Conservation (phyloP, 2,888 invertebrate genomes). For the Hemaris fuciformis region DNA sequence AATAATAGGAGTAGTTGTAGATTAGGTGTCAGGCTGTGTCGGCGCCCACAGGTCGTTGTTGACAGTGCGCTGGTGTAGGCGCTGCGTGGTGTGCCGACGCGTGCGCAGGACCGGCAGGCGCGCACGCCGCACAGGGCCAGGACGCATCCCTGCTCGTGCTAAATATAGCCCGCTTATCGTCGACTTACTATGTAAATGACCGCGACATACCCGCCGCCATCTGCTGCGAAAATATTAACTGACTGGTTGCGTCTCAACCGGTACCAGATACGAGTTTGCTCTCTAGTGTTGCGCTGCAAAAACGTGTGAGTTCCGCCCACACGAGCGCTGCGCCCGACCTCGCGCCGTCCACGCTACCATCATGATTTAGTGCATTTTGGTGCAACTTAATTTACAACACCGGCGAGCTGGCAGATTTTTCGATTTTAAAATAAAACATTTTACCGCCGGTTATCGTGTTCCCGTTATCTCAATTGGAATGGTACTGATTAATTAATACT, state of each 20-base stretch:
- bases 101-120: neutral
- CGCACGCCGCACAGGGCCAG: slow-evolving; percentile 25
- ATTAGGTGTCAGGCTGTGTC: neutral
- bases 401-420: neutral
- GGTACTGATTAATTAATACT: neutral
- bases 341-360: neutral
- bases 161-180: slow-evolving; percentile 79
- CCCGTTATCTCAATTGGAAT: slow-evolving; percentile 3
- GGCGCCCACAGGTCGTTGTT: neutral
- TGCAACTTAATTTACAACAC: neutral
- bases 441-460: neutral
- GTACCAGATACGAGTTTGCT: slow-evolving; percentile 53
- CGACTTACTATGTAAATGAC: slow-evolving; percentile 79
- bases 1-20: neutral
- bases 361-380: neutral
- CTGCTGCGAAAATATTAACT: slow-evolving; percentile 72
- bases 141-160: slow-evolving; percentile 63
- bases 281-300: slow-evolving; percentile 56
- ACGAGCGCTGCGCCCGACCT: slow-evolving; percentile 2
- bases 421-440: neutral
- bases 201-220: slow-evolving; percentile 72
- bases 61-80: neutral
- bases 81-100: neutral
- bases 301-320: slow-evolving; percentile 71
- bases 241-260: slow-evolving; percentile 56